Conservation (phyloP, 2,888 invertebrate species). For the Dryocosmus kuriphilus region DNA sequence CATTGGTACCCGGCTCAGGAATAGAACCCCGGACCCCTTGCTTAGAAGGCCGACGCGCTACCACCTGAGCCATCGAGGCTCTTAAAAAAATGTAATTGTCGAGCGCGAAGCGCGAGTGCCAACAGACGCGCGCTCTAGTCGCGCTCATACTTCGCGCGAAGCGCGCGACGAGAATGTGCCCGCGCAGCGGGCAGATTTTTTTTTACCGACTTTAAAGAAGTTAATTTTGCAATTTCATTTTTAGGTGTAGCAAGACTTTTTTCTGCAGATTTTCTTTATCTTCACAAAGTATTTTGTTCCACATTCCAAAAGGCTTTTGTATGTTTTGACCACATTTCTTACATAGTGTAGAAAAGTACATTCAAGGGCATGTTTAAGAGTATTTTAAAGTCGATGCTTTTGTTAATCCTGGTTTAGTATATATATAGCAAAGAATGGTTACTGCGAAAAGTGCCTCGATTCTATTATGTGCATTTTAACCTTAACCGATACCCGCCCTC, state of each 20-base stretch:
- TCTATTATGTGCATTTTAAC: conserved; percentile 11
- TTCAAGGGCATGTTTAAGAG: conserved; percentile 1
- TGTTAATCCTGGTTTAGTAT: background rate
- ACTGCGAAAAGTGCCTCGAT: conserved; percentile 29
- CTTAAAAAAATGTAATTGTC: too few species aligned
- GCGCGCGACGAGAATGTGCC: too few species aligned
- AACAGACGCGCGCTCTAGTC: too few species aligned
- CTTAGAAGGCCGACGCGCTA: too few species aligned
- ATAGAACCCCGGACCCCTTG: too few species aligned
- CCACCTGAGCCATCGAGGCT: too few species aligned
- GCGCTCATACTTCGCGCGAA: too few species aligned
- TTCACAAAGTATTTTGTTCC: background rate
- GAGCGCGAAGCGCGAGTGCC: too few species aligned
- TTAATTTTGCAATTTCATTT: background rate
- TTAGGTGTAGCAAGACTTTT: background rate
- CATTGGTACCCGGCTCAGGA: too few species aligned
- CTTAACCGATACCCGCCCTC: conserved; percentile 15
- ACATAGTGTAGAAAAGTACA: background rate
- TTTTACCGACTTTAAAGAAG: too few species aligned
- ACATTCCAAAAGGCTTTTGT: background rate
- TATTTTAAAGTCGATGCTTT: conserved; percentile 5
- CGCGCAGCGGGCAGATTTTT: too few species aligned
- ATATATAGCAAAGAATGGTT: conserved; percentile 10
- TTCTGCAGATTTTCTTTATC: background rate
- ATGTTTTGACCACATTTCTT: background rate